A percentile compares a stretch with the other conserved stretches of the same genome.
Evolutionary conservation across 2,797 vertebrate genomes (phyloP).

Genomic region (Spea hammondii): DNA sequence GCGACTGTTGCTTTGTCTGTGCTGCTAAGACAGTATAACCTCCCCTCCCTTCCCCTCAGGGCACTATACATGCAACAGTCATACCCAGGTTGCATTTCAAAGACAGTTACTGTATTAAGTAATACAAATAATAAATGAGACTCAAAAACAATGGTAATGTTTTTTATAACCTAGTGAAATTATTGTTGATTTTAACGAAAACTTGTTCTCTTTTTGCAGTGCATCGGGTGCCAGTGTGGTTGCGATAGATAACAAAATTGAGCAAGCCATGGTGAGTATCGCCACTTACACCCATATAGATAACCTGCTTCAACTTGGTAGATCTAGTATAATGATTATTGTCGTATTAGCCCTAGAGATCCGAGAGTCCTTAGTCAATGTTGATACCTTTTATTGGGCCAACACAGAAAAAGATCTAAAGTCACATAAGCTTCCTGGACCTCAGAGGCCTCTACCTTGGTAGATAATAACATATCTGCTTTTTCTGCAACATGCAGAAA

Average conservation of each 20-base stretch:
- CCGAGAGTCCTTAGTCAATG: no score
- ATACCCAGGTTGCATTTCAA: background rate
- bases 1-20: conserved; percentile 44
- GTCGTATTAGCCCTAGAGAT: no score
- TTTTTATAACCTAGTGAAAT: background rate
- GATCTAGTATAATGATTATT: no score
- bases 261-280: conserved; percentile 82
- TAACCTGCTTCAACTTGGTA: no score
- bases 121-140: background rate
- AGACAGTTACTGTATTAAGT: background rate
- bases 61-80: background rate
- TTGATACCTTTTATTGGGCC: no score
- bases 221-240: conserved; percentile 73
- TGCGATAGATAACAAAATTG: conserved; percentile 85
- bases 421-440: no score
- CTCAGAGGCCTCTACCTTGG: no score
- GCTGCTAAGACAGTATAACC: conserved; percentile 16
- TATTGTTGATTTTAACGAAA: background rate
- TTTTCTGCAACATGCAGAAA: no score
- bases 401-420: no score
- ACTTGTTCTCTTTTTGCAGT: conserved; percentile 55
- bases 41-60: background rate
- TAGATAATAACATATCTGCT: no score
- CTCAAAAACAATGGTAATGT: background rate
- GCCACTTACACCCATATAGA: background rate